Conservation (phyloP, 2,888 invertebrate species). For the Coleophora deauratella region DNA sequence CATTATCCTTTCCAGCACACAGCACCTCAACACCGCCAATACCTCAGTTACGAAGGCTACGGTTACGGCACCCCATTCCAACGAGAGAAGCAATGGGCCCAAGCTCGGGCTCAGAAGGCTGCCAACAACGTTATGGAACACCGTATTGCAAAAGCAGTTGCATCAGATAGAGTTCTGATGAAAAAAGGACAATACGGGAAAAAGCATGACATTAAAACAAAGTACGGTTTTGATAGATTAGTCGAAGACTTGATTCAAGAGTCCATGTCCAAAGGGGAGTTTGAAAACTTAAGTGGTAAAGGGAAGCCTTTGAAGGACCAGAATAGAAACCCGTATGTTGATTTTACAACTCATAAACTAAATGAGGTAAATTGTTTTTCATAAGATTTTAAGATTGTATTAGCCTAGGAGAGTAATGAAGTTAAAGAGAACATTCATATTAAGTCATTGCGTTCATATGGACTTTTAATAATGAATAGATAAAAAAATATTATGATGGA, state of each 20-base stretch:
- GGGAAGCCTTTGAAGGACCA: slow-evolving; percentile 86
- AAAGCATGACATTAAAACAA: slow-evolving; percentile 84
- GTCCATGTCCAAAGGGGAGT: slow-evolving; percentile 92
- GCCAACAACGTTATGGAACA: slow-evolving; percentile 77
- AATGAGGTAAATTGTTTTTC: slow-evolving; percentile 75
- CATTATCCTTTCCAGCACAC: slow-evolving; percentile 77
- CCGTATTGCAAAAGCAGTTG: slow-evolving; percentile 75
- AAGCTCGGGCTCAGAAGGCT: slow-evolving; percentile 79
- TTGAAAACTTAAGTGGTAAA: slow-evolving; percentile 85
- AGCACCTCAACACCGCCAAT: slow-evolving; percentile 91
- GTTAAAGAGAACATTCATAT: background rate
- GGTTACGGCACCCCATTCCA: slow-evolving; percentile 86
- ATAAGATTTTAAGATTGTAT: too few relatives aligned
- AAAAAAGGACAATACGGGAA: slow-evolving; percentile 75
- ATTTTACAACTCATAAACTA: slow-evolving; percentile 89
- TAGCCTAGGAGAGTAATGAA: background rate
- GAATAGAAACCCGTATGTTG: slow-evolving; percentile 87
- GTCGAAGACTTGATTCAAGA: slow-evolving; percentile 95
- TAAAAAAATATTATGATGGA: background rate
- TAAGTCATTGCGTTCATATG: background rate
- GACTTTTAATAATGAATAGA: background rate
- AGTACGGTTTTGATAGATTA: slow-evolving; percentile 88
- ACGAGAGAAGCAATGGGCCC: slow-evolving; percentile 84
- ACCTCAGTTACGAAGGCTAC: slow-evolving; percentile 84
- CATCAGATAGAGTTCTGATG: slow-evolving; percentile 77